Base-by-base conservation (phyloP, 2,888 invertebrate species). In the Phyllotreta cruciferae region DNA sequence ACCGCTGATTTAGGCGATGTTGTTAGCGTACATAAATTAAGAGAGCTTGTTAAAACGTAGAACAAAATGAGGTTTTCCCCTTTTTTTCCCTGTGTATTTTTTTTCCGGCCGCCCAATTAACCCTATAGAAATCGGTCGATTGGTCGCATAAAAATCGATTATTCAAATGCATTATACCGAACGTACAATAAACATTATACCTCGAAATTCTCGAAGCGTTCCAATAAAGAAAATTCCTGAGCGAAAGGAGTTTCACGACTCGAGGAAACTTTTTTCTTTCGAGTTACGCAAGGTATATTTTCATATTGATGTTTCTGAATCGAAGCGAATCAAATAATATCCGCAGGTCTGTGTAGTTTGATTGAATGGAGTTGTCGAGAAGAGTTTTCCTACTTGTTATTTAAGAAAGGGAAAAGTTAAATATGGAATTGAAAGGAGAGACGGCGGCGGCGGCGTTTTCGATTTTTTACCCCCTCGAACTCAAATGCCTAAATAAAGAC, bases 11-110 rank as follows among this genome's bases (percentile, higher is more conserved):
- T 52, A 58, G 50, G 52, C 52, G 58, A 58, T 58, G 50, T 58
- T 35, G 58, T 58, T 58, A 58, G 58, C 58, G 58, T 50, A 50
- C 58, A 52, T 50, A 58, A 58, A 58, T 58, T 52, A 52, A 58
- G 52, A 58, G 52, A 58, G 52, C 58, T 58, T 58, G 58, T 52
- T 58, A 50, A 58, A 58, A 52, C 42, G 24, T 58, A 50, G 52
- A 58, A 52, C 42, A 36, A 36, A 52, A 52, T 58, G 58, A 52
- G 42, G 14, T 11, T 11, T 24, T 24, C 13, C n/a, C 36, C 13
- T 9, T 58, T 52, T 52, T 52, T 37, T 10, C 34, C 38, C 38
- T 37, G 36, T 49, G 10, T 37, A 37, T 37, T 52, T 8, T 1
- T 4, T 36, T 10, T 36, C 35, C 50, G 35, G 11, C 6, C 4